Evolutionary conservation across 2,797 vertebrate genomes (phyloP), one percentile per base, ranked within the genome.

Genomic region (Sebastes miniatus): DNA sequence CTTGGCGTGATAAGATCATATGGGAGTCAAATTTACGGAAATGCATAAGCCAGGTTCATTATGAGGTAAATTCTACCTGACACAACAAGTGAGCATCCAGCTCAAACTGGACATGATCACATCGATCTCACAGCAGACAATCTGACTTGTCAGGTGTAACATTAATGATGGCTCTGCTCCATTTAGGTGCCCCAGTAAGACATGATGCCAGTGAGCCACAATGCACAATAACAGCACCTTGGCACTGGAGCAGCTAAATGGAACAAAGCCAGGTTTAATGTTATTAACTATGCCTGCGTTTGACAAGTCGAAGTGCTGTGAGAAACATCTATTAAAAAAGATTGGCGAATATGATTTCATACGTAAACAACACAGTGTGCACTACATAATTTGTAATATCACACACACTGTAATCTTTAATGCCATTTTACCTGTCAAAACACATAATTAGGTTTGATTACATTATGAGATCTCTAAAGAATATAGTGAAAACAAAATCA

Each of bases 81-180:
- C 62, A 73, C 27, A 71, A 69, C 5, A 47, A 20, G 69, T 72
- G 56, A 79, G 47, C 73, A 27, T 27, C 32, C 57, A 69, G 68
- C 72, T 77, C 70, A 62, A 50, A 79, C 39, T 78, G 77, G 81
- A 85, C 67, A 78, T 69, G 69, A 81, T 79, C 76, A 69, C 62
- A 80, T 83, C 81, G 90, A 88, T 90, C 77, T 88, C 80, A 80
- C 69, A 83, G 89, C 71, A 59, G 75, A 87, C 54, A 86, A 65
- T 88, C 68, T 76, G 71, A 88, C 66, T 85, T 89, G 87, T 88
- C 83, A 91, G 88, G 84, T 92, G 83, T 85, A 78, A 86, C 76
- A 83, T 89, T 85, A 89, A 78, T 62, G 83, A 83, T 88, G 88
- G 86, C 83, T 81, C 71, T 32, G 59, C 50, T 85, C 85, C 81